Evolutionary conservation across 2,113 vertebrate species (phyloP), one percentile per base, ranked within the genome.

Genomic region (Neomonachus schauinslandi): DNA sequence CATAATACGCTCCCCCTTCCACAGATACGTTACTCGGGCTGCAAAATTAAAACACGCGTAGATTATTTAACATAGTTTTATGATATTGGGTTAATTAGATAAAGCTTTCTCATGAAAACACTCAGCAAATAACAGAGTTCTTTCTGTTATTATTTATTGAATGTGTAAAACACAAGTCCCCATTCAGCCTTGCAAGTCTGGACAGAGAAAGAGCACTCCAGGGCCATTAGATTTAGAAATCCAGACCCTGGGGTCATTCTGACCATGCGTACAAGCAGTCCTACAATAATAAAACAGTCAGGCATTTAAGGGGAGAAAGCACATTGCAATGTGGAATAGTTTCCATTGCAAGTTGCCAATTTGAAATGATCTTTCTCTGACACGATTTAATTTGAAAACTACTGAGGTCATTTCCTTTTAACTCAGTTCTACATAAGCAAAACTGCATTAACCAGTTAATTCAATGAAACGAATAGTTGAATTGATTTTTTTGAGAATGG

Each of bases 361-460:
- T 72, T 90, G 80, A 90, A 96, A 92, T 81, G 53, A 94, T 96
- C 84, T 97, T 93, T 71, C 81, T 98, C 61, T 96, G 96, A 96
- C 89, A 94, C 67, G 63, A 89, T 92, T 96, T 95, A 96, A 95
- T 96, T 97, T 96, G 91, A 94, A 96, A 97, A 89, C 49, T 6
- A 85, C 67, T 93, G 92, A 97, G 83, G 91, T 95, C 90, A 98
- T 97, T 97, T 98, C 97, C 95, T 97, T 93, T 85, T 53, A 97
- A 91, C 96, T 91, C 55, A n/a, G 82, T 86, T 96, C 91, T 92
- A 46, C 36, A 94, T 18, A 76, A 94, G 57, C 83, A 72, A 95
- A 97, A 96, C 83, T 93, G 18, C 55, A 91, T 88, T 92, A 89
- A 71, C 63, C 57, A 55, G 63, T 55, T 92, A 92, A 98, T 93